These are phyloP conservation scores for Paradoxurus hermaphroditus DNA, from an alignment of 2,113 vertebrate species.

Conservation along the genomic window DNA sequence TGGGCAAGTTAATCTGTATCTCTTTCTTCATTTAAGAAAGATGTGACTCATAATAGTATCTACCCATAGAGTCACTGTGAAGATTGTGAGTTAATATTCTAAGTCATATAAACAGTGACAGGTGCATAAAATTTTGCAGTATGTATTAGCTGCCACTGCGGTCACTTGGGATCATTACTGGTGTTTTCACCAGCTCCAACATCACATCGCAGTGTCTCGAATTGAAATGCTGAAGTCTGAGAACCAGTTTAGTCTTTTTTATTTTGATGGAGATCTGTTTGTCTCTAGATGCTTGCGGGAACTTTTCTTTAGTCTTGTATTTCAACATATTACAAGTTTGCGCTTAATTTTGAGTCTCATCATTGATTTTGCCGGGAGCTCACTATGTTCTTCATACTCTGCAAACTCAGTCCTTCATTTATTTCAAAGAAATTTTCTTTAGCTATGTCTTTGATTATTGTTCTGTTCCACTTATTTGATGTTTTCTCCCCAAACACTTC, in stretches of 20 bases:
- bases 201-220: not conserved
- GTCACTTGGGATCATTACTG: not conserved
- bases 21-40: not conserved
- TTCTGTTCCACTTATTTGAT: not conserved
- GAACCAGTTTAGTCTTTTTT: not conserved
- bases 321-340: not conserved
- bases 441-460: not conserved
- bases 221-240: not conserved
- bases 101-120: not conserved
- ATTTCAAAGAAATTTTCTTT: not conserved
- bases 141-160: accelerated
- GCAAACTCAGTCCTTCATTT: not conserved
- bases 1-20: not conserved
- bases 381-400: not conserved
- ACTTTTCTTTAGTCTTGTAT: not conserved
- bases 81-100: not conserved
- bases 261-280: not conserved
- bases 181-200: not conserved
- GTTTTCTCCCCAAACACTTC: not conserved
- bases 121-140: not conserved
- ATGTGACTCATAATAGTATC: not conserved
- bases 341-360: not conserved
- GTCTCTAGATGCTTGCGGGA: not conserved
- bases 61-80: not conserved
- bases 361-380: not conserved